Evolutionary conservation across 1,140 invertebrate species (phyloP), one percentile per base, ranked within the genome.

Genomic region (Amphibalanus amphitrite): DNA sequence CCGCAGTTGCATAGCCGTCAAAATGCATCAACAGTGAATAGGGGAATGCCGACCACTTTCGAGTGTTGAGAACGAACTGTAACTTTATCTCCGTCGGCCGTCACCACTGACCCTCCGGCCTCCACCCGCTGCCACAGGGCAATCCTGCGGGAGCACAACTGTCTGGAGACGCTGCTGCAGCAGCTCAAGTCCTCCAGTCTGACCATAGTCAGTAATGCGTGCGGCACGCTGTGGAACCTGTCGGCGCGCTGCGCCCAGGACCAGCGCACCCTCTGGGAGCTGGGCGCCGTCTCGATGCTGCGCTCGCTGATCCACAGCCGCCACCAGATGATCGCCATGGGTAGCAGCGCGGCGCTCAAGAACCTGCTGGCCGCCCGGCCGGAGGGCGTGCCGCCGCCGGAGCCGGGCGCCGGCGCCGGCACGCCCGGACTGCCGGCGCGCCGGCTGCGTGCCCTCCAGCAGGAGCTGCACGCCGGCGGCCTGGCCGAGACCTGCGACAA

Each of bases 291-390:
- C 0, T 88, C 89, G 0, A 95, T 97, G 93, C 79, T 98, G 23
- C 85, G 91, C 26, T 94, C 91, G 78, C 82, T 98, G 0, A 91
- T 95, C 64, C 91, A 97, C 79, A 97, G 94, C 0, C 94, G 95
- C 77, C 95, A 98, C 80, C 93, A 94, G 81, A 95, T 96, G 91
- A 97, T 98, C 73, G 92, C 93, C 0, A 94, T 95, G 87, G 95
- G 93, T 28, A 94, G 93, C 28, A 90, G 90, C 74, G 93, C 93
- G 8, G 93, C 95, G 1, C 80, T 97, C 59, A 95, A 96, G 80
- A 97, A 98, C 82, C 82, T 97, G 17, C 79, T 97, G 0, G 88
- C 89, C 76, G 91, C 91, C 3, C 85, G 87, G 76, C 91, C 92
- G 0, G 86, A 78, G 28, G 76, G n/a, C 65, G 15, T 17, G n/a